phyloP scores from a whole-genome alignment of 2,888 invertebrate genomes.

The Ceramica pisi region DNA sequence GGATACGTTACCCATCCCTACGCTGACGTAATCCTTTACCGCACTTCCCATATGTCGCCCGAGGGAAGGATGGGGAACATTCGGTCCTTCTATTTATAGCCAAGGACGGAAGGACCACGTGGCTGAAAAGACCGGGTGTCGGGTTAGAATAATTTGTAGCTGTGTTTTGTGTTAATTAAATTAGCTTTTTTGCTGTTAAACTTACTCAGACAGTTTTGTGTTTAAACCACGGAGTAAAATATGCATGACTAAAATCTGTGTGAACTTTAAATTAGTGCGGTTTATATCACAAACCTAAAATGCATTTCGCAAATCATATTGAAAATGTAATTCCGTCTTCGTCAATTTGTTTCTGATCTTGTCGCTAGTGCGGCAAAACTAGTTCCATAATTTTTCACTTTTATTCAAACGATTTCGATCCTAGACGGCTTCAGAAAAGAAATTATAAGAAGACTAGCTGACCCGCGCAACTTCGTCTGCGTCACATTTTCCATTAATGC shows the following conservation, averaged over 20 bases:
- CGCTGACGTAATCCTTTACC: constrained; percentile 23
- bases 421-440: too few species aligned
- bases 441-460: too few species aligned
- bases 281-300: too few species aligned
- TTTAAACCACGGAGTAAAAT: background rate
- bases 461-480: too few species aligned
- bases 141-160: constrained; percentile 1
- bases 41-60: constrained; percentile 26
- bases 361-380: too few species aligned
- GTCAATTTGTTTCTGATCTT: too few species aligned
- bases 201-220: background rate
- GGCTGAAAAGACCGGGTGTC: background rate
- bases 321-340: too few species aligned
- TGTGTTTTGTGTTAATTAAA: constrained; percentile 16
- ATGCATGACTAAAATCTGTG: background rate
- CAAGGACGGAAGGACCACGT: constrained; percentile 20
- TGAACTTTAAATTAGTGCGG: background rate
- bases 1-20: constrained; percentile 5
- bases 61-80: constrained; percentile 20
- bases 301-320: too few species aligned
- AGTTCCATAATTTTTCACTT: too few species aligned
- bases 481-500: too few species aligned
- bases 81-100: constrained; percentile 37
- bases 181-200: background rate
- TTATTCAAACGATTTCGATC: too few species aligned